These are phyloP conservation scores for Diacarnus erythraeanus DNA, from an alignment of 37 sponge, comb jelly and placozoan genomes.

Conservation along the genomic window DNA sequence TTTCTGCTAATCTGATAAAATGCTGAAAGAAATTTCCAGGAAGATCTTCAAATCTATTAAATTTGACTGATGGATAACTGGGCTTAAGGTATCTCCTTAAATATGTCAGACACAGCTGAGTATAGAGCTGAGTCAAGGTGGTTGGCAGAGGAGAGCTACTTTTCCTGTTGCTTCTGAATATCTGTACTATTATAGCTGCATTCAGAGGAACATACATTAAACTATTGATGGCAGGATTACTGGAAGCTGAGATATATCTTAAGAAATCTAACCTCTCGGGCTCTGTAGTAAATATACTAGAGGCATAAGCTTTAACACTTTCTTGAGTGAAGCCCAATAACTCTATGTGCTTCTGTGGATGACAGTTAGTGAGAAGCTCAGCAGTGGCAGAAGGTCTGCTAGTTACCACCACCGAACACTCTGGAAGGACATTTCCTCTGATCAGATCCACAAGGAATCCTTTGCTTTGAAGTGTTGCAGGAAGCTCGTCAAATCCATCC, in stretches of 20 bases:
- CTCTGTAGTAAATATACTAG: conserved; percentile 8
- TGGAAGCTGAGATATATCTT: conserved; percentile 12
- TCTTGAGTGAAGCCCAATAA: conserved; percentile 37
- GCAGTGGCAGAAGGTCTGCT: conserved; percentile 31
- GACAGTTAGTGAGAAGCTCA: background rate
- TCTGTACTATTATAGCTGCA: conserved; percentile 31
- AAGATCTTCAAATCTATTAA: conserved; percentile 1
- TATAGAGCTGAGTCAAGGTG: conserved; percentile 33
- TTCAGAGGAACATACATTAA: conserved; percentile 55
- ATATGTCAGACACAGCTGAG: conserved; percentile 1
- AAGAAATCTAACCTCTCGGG: conserved; percentile 3
- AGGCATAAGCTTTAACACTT: conserved; percentile 13
- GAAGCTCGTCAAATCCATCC: conserved; percentile 58
- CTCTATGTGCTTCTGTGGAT: conserved; percentile 23
- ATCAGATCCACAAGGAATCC: background rate
- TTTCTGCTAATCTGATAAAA: conserved; percentile 1
- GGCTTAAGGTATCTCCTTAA: conserved; percentile 2
- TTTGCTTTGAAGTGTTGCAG: background rate
- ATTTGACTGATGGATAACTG: background rate
- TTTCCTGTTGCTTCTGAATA: conserved; percentile 5
- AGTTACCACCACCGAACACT: conserved; percentile 9
- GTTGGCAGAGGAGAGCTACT: background rate
- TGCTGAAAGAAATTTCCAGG: background rate
- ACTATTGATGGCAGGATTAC: conserved; percentile 31
- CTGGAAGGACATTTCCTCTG: background rate